Percentiles rank a stretch among this genome's conserved stretches.
phyloP scores from a whole-genome alignment of 2,797 vertebrate species.

The Lates japonicus region DNA sequence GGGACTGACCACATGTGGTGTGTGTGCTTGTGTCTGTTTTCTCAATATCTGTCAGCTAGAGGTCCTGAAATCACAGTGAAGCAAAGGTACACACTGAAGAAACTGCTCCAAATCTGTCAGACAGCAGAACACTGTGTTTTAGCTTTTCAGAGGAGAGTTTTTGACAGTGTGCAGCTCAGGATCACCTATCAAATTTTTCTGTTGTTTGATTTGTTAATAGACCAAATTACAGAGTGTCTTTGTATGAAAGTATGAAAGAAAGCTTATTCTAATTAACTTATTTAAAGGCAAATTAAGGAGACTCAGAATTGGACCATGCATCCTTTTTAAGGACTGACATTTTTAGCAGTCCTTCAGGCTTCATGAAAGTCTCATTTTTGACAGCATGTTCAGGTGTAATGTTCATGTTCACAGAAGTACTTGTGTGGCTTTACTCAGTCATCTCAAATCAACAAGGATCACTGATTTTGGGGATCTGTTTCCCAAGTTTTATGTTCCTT shows the following conservation, averaged over 20 bases:
- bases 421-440: background rate
- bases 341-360: conserved; percentile 3
- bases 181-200: conserved; percentile 13
- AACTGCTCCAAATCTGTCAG: conserved; percentile 79
- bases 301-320: background rate
- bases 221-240: background rate
- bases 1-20: conserved; percentile 38
- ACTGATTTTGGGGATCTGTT: conserved; percentile 3
- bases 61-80: conserved; percentile 45
- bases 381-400: background rate
- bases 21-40: conserved; percentile 28
- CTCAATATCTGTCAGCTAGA: conserved; percentile 31
- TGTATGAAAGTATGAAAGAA: background rate
- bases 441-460: background rate
- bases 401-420: background rate
- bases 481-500: conserved; percentile 14
- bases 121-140: conserved; percentile 24
- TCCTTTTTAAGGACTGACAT: background rate
- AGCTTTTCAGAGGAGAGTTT: conserved; percentile 40
- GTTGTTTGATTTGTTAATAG: conserved; percentile 24
- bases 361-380: background rate
- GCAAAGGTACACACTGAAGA: conserved; percentile 49
- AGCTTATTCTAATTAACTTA: background rate
- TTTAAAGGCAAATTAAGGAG: conserved; percentile 8
- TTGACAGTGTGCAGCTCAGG: conserved; percentile 37